Conservation (phyloP, 2,113 vertebrate genomes). For the Sitta europaea region DNA sequence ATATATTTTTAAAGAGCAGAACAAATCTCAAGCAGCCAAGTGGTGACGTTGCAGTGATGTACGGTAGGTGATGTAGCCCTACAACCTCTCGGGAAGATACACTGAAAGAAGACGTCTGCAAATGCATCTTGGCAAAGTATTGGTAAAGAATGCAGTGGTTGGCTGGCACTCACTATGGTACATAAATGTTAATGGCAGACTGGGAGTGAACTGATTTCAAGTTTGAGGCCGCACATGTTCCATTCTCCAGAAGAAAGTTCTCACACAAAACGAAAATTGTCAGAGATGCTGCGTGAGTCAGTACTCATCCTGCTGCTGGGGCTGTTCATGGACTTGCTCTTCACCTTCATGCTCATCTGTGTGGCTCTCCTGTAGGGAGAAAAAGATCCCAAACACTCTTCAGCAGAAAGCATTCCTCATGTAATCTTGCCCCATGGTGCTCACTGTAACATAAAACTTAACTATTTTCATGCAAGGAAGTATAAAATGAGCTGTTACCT, state of each 20-base stretch:
- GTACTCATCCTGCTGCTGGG: conserved; percentile 92
- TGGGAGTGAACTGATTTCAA: conserved; percentile 76
- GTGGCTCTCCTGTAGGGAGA: conserved; percentile 81
- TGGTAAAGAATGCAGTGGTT: conserved; percentile 77
- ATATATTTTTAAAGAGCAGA: conserved; percentile 69
- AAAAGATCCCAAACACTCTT: neutral
- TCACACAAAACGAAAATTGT: conserved; percentile 79
- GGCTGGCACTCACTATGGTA: conserved; percentile 82
- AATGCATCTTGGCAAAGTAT: conserved; percentile 77
- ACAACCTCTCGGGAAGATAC: conserved; percentile 72
- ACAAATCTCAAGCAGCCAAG: conserved; percentile 81
- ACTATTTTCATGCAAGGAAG: neutral
- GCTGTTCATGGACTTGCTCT: conserved; percentile 81
- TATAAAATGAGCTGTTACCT: neutral
- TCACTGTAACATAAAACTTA: neutral
- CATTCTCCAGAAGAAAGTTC: conserved; percentile 85
- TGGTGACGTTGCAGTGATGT: conserved; percentile 73
- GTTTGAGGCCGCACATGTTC: conserved; percentile 84
- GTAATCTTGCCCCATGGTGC: fast-evolving
- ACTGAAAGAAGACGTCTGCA: conserved; percentile 74
- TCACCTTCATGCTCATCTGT: conserved; percentile 87
- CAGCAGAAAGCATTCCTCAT: neutral
- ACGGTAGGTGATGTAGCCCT: conserved; percentile 75
- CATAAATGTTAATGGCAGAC: conserved; percentile 72
- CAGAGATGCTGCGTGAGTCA: conserved; percentile 76